A percentile compares a stretch with the other conserved stretches of the same genome.
These are phyloP conservation scores for Paelopatides confundens DNA, from an alignment of 53 echinoderm and acorn worm genomes.

Conservation along the genomic window DNA sequence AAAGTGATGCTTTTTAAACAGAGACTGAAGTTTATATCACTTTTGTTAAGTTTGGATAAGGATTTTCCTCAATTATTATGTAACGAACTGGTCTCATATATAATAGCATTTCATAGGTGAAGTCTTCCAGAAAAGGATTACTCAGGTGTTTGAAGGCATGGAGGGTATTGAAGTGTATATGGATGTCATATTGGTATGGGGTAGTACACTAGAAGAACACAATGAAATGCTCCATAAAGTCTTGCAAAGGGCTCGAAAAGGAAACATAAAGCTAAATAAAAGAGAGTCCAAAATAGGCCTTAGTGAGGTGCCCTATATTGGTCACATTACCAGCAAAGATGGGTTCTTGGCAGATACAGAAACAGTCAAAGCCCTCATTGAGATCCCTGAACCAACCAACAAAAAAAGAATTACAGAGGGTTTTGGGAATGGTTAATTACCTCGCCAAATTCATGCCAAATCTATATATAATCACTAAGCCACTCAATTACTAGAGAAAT, in stretches of 20 bases:
- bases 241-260: neutral
- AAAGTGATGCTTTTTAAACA: no score
- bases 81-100: no score
- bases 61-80: no score
- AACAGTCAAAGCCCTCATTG: constrained; percentile 46
- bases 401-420: constrained; percentile 48
- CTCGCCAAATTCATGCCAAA: constrained; percentile 52
- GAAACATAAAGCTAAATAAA: constrained; percentile 11
- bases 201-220: neutral
- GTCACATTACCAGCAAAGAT: neutral
- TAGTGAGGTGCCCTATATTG: no score
- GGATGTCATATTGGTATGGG: constrained; percentile 62
- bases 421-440: constrained; percentile 44
- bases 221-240: neutral
- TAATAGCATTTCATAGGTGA: no score
- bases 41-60: no score
- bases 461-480: constrained; percentile 29
- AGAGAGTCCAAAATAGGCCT: no score
- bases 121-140: constrained; percentile 24
- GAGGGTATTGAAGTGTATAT: constrained; percentile 23
- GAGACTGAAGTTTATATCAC: no score
- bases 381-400: constrained; percentile 38
- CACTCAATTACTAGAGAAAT: constrained; percentile 51
- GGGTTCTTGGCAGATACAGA: constrained; percentile 34
- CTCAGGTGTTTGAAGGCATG: neutral